These are phyloP conservation scores for Acridotheres tristis DNA, from an alignment of 2,797 vertebrate genomes.

Conservation along the genomic window DNA sequence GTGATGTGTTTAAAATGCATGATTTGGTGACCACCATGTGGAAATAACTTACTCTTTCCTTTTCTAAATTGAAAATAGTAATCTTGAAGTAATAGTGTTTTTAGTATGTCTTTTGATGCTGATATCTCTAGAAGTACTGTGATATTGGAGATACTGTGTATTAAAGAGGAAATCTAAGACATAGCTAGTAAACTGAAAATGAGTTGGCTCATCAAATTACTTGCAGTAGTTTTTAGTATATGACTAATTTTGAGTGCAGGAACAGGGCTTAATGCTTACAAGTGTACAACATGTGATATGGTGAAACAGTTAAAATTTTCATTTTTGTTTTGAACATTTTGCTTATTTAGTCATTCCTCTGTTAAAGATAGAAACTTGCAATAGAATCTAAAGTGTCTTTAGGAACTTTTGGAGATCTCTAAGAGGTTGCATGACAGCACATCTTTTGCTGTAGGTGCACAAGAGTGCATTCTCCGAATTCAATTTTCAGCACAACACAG, in stretches of 20 bases:
- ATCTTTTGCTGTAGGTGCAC: background rate
- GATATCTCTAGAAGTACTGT: background rate
- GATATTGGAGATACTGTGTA: background rate
- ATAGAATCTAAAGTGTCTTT: background rate
- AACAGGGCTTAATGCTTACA: background rate
- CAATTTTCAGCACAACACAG: background rate
- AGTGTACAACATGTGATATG: background rate
- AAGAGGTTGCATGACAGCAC: fast-evolving
- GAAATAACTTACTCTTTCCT: background rate
- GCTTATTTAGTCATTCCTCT: background rate
- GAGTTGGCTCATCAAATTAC: background rate
- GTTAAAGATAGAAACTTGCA: background rate
- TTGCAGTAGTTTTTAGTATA: background rate
- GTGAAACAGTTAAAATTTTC: background rate
- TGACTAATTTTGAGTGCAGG: background rate
- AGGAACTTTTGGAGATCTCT: background rate
- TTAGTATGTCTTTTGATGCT: background rate
- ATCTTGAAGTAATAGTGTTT: background rate
- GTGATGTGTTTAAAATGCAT: background rate
- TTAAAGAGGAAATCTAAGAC: background rate
- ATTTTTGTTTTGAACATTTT: background rate
- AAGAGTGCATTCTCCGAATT: background rate
- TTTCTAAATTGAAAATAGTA: background rate
- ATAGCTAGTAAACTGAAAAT: background rate
- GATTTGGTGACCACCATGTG: background rate